phyloP scores from a whole-genome alignment of 2,113 vertebrate genomes.

The Eonycteris spelaea region DNA sequence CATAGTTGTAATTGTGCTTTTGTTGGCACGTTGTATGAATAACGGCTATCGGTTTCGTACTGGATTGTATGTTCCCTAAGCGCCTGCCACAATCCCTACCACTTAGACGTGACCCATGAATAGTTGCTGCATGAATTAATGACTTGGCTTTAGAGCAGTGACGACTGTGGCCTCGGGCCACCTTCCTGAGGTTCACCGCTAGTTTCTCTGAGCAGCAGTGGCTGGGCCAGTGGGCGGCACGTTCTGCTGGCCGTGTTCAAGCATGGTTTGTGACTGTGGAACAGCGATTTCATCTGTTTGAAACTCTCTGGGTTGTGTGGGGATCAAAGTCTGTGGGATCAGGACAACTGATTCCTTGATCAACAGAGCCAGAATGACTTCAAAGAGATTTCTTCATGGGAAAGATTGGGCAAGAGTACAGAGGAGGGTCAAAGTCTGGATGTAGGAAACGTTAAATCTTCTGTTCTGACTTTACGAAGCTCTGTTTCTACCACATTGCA shows the following conservation, averaged over 20 bases:
- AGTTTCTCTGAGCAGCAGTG: neutral
- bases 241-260: neutral
- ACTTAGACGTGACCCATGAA: neutral
- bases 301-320: neutral
- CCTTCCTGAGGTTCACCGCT: neutral
- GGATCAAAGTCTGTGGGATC: conserved; percentile 24
- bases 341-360: conserved; percentile 34
- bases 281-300: neutral
- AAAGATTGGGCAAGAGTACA: conserved; percentile 25
- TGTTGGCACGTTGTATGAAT: neutral
- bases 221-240: neutral
- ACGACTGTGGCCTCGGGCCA: neutral
- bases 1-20: neutral
- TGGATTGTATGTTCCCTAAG: neutral
- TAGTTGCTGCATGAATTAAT: neutral
- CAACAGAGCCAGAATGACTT: conserved; percentile 44
- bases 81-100: neutral
- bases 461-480: conserved; percentile 39
- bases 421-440: neutral
- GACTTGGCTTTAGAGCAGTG: neutral
- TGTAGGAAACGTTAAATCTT: conserved; percentile 48
- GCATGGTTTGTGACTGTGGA: neutral
- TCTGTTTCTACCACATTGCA: neutral
- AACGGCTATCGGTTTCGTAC: neutral
- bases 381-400: conserved; percentile 39